phyloP scores from a whole-genome alignment of 2,113 vertebrate species.

The Pelecanus crispus region DNA sequence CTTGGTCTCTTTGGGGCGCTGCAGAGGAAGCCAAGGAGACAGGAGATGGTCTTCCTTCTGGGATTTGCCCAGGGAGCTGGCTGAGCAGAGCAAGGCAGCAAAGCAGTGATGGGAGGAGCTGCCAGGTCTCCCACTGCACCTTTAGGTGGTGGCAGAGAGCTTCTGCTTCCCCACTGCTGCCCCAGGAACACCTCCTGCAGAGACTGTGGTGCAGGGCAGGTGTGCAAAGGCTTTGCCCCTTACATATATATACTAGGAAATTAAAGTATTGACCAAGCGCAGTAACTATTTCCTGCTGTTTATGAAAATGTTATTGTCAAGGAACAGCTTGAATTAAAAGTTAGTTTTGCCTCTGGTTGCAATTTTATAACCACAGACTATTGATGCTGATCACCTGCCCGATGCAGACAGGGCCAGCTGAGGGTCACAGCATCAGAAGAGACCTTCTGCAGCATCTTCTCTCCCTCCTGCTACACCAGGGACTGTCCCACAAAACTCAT shows the following conservation, averaged over 20 bases:
- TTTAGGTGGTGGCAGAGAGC: neutral
- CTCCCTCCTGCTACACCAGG: neutral
- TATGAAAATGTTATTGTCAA: neutral
- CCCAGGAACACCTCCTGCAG: neutral
- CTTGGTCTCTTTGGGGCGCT: neutral
- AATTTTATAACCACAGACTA: neutral
- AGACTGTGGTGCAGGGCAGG: no score
- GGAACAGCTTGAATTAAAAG: neutral
- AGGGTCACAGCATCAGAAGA: neutral
- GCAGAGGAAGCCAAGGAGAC: neutral
- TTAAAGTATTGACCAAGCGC: neutral
- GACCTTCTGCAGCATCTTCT: neutral
- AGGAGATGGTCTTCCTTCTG: neutral
- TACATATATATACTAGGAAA: neutral
- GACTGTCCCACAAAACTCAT: neutral
- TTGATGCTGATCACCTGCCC: accelerated
- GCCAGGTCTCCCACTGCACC: neutral
- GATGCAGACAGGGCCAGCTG: no score
- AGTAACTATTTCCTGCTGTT: neutral
- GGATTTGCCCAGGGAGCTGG: neutral
- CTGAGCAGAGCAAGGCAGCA: neutral
- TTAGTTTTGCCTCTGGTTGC: neutral
- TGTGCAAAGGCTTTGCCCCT: neutral
- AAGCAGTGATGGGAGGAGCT: neutral
- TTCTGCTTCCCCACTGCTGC: neutral